Conservation (phyloP, 2,888 invertebrate genomes). For the Crematogaster levior region DNA sequence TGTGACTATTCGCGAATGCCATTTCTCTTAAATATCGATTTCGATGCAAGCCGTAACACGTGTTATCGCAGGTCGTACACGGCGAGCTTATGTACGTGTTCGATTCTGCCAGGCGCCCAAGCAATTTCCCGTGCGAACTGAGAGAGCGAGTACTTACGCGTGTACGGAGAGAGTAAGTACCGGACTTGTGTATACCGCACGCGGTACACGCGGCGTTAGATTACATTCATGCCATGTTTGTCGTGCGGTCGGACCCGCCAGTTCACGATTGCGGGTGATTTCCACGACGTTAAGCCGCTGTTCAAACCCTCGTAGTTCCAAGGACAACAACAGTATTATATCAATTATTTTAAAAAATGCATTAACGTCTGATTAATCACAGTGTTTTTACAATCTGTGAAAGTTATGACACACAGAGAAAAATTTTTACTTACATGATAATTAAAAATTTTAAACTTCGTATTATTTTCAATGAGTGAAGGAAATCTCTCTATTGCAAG, state of each 20-base stretch:
- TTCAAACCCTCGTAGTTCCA: slow-evolving; percentile 20
- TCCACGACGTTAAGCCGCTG: slow-evolving; percentile 56
- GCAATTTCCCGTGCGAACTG: slow-evolving; percentile 53
- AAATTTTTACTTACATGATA: neutral
- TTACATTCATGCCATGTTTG: slow-evolving; percentile 74
- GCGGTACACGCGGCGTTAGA: slow-evolving; percentile 74
- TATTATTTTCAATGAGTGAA: neutral
- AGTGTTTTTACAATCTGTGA: neutral
- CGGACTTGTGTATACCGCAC: slow-evolving; percentile 48
- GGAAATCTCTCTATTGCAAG: neutral
- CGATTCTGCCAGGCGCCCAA: slow-evolving; percentile 49
- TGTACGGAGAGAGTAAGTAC: slow-evolving; percentile 57
- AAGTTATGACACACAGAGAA: neutral
- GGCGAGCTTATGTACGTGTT: slow-evolving; percentile 33
- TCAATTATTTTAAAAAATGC: neutral
- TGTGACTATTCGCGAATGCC: slow-evolving; percentile 17
- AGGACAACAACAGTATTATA: neutral
- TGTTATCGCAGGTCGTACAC: slow-evolving; percentile 58
- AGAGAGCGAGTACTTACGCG: slow-evolving; percentile 54
- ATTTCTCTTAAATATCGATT: slow-evolving; percentile 53
- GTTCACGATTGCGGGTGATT: slow-evolving; percentile 57
- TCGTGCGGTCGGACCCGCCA: slow-evolving; percentile 59
- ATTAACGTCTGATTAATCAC: no score
- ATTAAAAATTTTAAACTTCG: neutral
- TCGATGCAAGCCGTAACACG: slow-evolving; percentile 57